Conservation (phyloP, 2,113 vertebrate genomes). For the Dasyprocta punctata region DNA sequence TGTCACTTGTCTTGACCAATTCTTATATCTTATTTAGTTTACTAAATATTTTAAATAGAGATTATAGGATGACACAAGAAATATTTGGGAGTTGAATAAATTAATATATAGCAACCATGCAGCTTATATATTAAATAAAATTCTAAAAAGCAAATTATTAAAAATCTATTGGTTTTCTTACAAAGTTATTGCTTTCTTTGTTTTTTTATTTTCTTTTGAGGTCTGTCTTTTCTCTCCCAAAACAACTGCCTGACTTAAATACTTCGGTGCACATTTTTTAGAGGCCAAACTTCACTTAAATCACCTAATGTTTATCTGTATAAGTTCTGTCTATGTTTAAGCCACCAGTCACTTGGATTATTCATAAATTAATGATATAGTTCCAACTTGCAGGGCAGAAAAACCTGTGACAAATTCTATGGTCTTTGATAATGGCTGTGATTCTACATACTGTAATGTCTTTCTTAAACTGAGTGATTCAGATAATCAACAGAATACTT, state of each 20-base stretch:
- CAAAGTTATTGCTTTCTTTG: background rate
- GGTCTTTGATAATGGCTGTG: background rate
- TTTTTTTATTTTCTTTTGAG: background rate
- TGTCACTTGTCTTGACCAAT: background rate
- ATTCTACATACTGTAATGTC: background rate
- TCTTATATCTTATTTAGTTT: background rate
- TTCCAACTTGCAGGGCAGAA: background rate
- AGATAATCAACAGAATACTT: constrained; percentile 44
- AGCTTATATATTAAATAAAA: constrained; percentile 1
- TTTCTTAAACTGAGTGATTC: constrained; percentile 55
- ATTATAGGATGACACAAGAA: background rate
- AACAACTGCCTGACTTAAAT: background rate
- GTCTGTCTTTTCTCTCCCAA: background rate
- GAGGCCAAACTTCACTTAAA: background rate
- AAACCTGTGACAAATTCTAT: background rate
- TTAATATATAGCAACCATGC: background rate
- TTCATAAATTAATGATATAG: background rate
- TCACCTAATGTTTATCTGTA: background rate
- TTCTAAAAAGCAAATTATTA: background rate
- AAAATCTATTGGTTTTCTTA: background rate
- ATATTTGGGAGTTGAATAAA: background rate
- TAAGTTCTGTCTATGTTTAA: background rate
- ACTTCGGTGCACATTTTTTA: background rate
- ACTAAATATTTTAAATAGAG: constrained; percentile 30
- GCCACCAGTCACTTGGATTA: background rate